Base-by-base conservation (phyloP, 2,113 vertebrate species). In the Gymnogyps californianus region DNA sequence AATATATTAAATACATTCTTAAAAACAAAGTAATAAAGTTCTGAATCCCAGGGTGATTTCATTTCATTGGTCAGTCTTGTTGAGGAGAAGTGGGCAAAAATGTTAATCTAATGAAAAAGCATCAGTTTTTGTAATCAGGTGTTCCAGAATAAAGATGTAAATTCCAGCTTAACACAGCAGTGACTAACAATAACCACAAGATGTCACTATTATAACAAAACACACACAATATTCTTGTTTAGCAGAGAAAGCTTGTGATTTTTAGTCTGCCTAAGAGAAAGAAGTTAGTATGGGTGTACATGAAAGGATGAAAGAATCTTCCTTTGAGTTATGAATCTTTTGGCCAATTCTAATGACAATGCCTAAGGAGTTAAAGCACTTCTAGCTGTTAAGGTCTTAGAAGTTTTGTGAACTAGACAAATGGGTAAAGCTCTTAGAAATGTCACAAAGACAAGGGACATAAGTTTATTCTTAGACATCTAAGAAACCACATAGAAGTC, bases 191-290 rank as follows among this genome's bases (percentile, higher is more conserved):
- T 20, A 70, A 76, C 96, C 97, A 97, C 89, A 91, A 89, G 96
- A 69, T 97, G 97, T 89, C 97, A 87, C 90, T 76, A 28, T 65
- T 55, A 70, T 15, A 94, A 94, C 46, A 89, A 87, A 77, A 72
- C 29, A 85, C 24, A 65, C 12, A 28, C 20, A 69, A 20, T 10
- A 67, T 8, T 42, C 8, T 34, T 22, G 5, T 16, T 32, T 2
- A 9, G 22, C 32, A 59, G 10, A 18, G 5, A 64, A 54, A 16
- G 11, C 15, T 44, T 22, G 4, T 13, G 25, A 26, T 17, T 75
- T 86, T 90, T 3, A 38, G 25, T 13, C 11, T 46, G 11, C 17
- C 13, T 66, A 24, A 0, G 2, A 66, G 28, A 78, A 42, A 67
- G 38, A 69, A 15, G 2, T 38, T 26, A 44, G 20, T 46, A 46